Base-by-base conservation (phyloP, 2,888 invertebrate genomes). In the Drosophila vallismaia region DNA sequence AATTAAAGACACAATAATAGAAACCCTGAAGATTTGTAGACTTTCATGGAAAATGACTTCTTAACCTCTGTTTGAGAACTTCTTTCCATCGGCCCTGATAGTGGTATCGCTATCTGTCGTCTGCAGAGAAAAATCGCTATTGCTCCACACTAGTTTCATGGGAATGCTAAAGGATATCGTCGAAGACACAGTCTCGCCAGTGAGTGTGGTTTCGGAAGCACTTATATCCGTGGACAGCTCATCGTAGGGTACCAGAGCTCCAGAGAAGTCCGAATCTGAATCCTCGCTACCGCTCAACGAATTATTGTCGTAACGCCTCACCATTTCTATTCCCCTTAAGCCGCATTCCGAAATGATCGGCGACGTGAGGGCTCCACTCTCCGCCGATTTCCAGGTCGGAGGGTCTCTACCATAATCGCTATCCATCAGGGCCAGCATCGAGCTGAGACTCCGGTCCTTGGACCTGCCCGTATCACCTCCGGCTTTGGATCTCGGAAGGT, bases 61-160 rank as follows among this genome's bases (percentile, higher is more conserved):
- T 19, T 19, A 19, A 19, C 2, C 1, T 19, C 19, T 19, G 19
- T 19, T 19, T 14, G 52, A 31, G 26, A 53, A 80, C 31, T 58
- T 63, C 8, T n/a, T 28, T 0, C 86, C 86, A 50, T 84, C 88
- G 0, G 84, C 71, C 24, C 40, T 76, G 5, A 84, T 49, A 4
- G 84, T 84, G 24, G 71, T 54, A 0, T 86, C 88, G 51, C 84
- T 84, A 1, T 86, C 88, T 0, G 79, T 67, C 49, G 62, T 71
- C 7, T 62, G 19, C 8, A 56, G 36, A 8, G 50, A 8, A 14
- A 45, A 85, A 1, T 59, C 59, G 3, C 12, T 26, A 49, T 82
- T 85, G 24, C 46, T 55, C 84, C 85, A 81, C 1, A 77, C 84
- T 56, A 81, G 38, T 4, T 62, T 38, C 26, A 86, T 5, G 0